These are phyloP conservation scores for Molossus molossus DNA, from an alignment of 2,797 vertebrate species.

Conservation along the genomic window DNA sequence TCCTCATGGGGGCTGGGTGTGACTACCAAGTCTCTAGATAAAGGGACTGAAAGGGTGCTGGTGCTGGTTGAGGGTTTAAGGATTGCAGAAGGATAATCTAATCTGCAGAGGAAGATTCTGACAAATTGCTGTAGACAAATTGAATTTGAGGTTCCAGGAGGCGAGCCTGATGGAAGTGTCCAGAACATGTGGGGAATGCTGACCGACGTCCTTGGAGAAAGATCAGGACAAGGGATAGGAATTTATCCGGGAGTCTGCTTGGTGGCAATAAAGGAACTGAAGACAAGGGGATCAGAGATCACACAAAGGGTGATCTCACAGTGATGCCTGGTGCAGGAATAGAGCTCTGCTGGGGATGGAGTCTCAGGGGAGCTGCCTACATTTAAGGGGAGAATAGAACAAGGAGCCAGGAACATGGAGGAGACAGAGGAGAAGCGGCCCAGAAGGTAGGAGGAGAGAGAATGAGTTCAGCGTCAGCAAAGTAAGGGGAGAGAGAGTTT, in stretches of 20 bases:
- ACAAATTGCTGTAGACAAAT: conserved; percentile 79
- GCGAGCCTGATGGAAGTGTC: conserved; percentile 45
- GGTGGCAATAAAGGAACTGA: background rate
- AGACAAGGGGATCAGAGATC: background rate
- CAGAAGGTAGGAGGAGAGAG: background rate
- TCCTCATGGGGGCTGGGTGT: background rate
- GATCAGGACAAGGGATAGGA: background rate
- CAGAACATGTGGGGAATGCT: background rate
- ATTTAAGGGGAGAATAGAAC: background rate
- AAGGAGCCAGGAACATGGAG: background rate
- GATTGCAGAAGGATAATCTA: conserved; percentile 56
- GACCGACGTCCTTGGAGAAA: conserved; percentile 23
- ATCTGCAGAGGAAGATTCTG: conserved; percentile 70
- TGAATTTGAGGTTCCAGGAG: conserved; percentile 74
- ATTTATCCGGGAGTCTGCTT: background rate
- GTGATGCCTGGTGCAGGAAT: too few species aligned
- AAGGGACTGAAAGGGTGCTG: background rate
- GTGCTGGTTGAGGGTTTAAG: background rate
- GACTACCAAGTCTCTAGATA: background rate
- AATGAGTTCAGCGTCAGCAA: background rate
- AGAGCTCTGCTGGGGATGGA: background rate
- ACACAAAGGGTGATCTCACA: rapidly evolving
- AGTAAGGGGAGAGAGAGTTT: background rate
- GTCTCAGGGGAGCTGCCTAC: background rate
- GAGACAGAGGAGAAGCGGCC: background rate